Conservation (phyloP, 1,140 invertebrate genomes). For the Glossosoma conforme region DNA sequence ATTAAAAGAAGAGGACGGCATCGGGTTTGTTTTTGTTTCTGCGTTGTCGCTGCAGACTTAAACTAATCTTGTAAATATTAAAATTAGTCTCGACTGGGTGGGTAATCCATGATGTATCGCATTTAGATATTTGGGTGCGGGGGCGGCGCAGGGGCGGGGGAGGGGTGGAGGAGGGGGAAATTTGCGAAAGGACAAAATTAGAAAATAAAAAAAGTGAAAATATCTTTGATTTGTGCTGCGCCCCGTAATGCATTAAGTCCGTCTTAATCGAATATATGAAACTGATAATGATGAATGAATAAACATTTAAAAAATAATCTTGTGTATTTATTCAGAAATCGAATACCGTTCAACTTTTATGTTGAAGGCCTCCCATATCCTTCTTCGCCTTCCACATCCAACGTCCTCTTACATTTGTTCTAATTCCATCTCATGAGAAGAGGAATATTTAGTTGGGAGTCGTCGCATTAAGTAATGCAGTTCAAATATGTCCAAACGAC, state of each 20-base stretch:
- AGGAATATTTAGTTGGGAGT: too few relatives aligned
- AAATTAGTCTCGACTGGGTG: slow-evolving; percentile 18
- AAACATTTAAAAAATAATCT: slow-evolving; percentile 13
- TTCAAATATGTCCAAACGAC: too few relatives aligned
- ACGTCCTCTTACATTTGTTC: too few relatives aligned
- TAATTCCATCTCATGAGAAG: too few relatives aligned
- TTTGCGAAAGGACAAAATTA: background rate
- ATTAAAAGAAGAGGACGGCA: slow-evolving; percentile 2
- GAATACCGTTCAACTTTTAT: too few relatives aligned
- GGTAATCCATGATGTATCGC: slow-evolving; percentile 6
- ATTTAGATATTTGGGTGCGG: slow-evolving; percentile 15
- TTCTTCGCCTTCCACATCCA: too few relatives aligned
- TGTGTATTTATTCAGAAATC: too few relatives aligned
- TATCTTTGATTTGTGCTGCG: slow-evolving; percentile 4
- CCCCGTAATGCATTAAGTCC: slow-evolving; percentile 13
- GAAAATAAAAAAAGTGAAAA: background rate
- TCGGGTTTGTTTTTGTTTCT: background rate
- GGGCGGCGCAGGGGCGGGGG: background rate
- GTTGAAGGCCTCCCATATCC: too few relatives aligned
- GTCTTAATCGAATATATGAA: slow-evolving; percentile 21
- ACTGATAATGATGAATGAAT: slow-evolving; percentile 11
- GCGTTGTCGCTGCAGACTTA: background rate
- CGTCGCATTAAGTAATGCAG: too few relatives aligned
- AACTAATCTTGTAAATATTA: slow-evolving; percentile 9
- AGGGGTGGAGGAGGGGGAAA: background rate